A percentile compares a stretch with the other conserved stretches of the same genome.
Evolutionary conservation across 2,113 vertebrate species (phyloP).

Genomic region (Microcebus murinus): DNA sequence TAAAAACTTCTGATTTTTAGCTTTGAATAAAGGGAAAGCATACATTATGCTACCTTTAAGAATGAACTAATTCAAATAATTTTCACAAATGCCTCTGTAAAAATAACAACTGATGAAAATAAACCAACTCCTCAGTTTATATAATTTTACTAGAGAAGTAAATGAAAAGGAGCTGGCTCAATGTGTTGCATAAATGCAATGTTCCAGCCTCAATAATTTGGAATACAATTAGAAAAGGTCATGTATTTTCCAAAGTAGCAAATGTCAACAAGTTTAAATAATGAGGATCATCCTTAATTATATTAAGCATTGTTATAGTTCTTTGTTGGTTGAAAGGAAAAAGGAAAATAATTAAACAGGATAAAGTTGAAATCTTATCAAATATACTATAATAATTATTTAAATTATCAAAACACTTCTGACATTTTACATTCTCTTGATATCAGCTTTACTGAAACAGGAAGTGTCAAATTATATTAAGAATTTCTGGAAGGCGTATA

Average conservation of each 20-base stretch:
- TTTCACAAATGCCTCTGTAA: neutral
- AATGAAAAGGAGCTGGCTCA: neutral
- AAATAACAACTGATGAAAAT: neutral
- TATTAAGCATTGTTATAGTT: neutral
- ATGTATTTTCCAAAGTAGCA: neutral
- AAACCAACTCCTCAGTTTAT: neutral
- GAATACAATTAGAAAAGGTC: neutral
- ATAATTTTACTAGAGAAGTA: neutral
- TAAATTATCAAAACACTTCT: neutral
- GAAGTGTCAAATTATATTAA: neutral
- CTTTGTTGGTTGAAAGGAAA: neutral
- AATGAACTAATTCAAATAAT: neutral
- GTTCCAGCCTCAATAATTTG: neutral
- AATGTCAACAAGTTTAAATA: constrained; percentile 31
- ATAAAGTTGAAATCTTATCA: constrained; percentile 16
- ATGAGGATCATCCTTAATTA: neutral
- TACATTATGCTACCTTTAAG: neutral
- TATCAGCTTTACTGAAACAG: neutral
- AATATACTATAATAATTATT: neutral
- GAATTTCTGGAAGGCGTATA: neutral
- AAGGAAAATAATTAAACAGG: neutral
- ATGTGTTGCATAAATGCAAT: neutral
- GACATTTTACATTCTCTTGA: constrained; percentile 6
- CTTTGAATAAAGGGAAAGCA: neutral
- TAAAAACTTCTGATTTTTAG: neutral